A percentile compares a stretch with the other conserved stretches of the same genome.
Conservation (phyloP, 2,113 vertebrate species). For the Salvelinus fontinalis region DNA sequence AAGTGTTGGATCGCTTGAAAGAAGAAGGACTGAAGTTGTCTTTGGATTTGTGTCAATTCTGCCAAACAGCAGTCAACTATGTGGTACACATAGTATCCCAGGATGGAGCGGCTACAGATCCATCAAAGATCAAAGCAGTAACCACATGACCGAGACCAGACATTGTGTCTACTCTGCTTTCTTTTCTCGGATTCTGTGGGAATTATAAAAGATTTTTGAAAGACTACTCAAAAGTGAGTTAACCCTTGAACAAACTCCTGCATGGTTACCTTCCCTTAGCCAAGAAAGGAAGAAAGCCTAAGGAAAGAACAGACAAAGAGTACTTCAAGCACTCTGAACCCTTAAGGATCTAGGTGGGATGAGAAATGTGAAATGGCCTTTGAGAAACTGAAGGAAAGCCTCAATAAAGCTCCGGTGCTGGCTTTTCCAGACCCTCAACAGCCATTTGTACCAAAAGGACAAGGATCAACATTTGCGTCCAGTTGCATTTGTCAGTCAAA, state of each 20-base stretch:
- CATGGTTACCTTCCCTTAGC: neutral
- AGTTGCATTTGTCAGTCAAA: neutral
- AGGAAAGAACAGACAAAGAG: no score
- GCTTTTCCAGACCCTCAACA: neutral
- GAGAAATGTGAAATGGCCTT: constrained; percentile 1
- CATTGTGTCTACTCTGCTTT: neutral
- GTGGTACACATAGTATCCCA: no score
- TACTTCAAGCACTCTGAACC: neutral
- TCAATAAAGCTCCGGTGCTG: constrained; percentile 7
- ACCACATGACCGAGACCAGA: no score
- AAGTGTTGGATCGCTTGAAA: no score
- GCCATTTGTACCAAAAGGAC: neutral
- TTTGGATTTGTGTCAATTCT: no score
- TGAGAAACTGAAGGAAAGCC: neutral
- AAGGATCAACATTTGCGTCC: neutral
- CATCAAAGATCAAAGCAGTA: no score
- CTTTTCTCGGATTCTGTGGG: neutral
- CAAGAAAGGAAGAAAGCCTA: neutral
- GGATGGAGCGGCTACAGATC: no score
- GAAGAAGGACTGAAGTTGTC: no score
- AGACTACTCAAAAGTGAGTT: neutral
- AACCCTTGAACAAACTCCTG: neutral
- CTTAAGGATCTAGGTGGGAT: constrained; percentile 8
- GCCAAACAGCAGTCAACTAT: no score
- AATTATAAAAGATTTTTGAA: neutral